These are phyloP conservation scores for Myotis pilosus DNA, from an alignment of 2,797 vertebrate genomes.

Conservation along the genomic window DNA sequence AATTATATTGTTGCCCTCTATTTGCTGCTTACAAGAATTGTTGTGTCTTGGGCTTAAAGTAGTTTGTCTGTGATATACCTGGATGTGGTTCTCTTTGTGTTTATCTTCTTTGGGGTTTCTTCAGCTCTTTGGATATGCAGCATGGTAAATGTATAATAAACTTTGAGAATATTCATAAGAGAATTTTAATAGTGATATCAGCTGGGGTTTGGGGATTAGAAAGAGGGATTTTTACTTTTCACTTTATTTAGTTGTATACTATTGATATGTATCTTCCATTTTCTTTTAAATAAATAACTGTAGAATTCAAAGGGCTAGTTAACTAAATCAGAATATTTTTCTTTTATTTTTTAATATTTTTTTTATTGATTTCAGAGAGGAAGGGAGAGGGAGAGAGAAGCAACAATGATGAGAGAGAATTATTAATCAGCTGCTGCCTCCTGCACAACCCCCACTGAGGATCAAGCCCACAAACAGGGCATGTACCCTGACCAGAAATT, in stretches of 20 bases:
- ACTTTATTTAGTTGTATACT: neutral
- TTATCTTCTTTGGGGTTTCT: neutral
- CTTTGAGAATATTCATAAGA: neutral
- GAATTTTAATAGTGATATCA: neutral
- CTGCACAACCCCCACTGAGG: too few species aligned
- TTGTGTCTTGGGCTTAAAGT: neutral
- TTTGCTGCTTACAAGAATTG: neutral
- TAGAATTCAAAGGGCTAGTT: neutral
- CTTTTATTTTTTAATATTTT: neutral
- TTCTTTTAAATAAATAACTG: neutral
- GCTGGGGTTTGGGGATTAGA: neutral
- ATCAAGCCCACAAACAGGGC: too few species aligned
- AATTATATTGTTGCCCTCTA: neutral
- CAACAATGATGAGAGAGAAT: too few species aligned
- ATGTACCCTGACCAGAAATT: too few species aligned
- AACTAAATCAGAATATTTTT: neutral
- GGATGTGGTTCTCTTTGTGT: slow-evolving; percentile 5
- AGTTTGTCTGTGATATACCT: neutral
- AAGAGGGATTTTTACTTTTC: neutral
- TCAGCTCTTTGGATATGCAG: neutral
- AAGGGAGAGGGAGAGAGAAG: too few species aligned
- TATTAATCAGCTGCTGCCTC: too few species aligned
- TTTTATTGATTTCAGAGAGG: neutral
- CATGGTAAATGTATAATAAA: neutral
- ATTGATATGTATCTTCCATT: neutral